Evolutionary conservation across 2,888 invertebrate genomes (phyloP), one percentile per base, ranked within the genome.

Genomic region (Tenthredo notha): DNA sequence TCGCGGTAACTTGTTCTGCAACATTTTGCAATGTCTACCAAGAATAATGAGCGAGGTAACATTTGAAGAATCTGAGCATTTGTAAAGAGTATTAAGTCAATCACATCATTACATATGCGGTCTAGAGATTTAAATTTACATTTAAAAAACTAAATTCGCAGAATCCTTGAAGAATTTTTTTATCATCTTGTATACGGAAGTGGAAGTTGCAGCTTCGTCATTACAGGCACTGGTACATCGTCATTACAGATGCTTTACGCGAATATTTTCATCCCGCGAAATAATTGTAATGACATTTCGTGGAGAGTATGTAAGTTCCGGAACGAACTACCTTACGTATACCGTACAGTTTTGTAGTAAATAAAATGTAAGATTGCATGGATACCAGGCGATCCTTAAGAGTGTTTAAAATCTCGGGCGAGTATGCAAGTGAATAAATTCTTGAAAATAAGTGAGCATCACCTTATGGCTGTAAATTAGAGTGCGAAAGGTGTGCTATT

Each of bases 401-500:
- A 77, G 77, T 47, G 50, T 77, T 50, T 77, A 50, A 33, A 77
- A 50, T 12, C 29, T 61, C 54, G 50, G 25, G 15, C 29, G 77
- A 33, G 54, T 54, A 29, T 54, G 54, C 72, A 6, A 77, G 77
- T 54, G 77, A 80, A 61, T 80, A 80, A 80, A 58, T 37, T 80
- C 61, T 80, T 61, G 15, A 37, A 61, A 61, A 61, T 61, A 40
- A 80, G 61, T 15, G 61, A 40, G 80, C 80, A 58, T 80, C 80
- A 33, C 37, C 61, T 77, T 18, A 54, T 33, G 77, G 47, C 25
- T 77, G 77, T 77, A 77, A 77, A 77, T 77, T 50, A 54, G 54
- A 77, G 77, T 77, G 33, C 77, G 54, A 77, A 77, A 77, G 77
- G 77, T 54, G 77, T 77, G 77, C 77, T 77, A 80, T 80, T 61